phyloP scores from a whole-genome alignment of 2,888 invertebrate genomes.

The Spicauda simplicius region DNA sequence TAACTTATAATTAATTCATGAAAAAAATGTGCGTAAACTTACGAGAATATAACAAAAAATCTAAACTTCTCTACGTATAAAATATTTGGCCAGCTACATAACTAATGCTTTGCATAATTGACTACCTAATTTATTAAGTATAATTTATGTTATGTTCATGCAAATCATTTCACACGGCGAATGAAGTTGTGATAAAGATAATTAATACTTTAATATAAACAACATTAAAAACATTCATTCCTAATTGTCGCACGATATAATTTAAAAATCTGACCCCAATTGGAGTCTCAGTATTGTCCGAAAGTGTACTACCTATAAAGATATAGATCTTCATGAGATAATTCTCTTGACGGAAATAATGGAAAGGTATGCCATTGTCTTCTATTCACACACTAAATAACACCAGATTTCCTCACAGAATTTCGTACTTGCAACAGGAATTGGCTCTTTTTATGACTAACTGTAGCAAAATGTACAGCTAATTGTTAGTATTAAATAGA shows the following conservation, averaged over 20 bases:
- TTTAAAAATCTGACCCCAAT: slow-evolving; percentile 26
- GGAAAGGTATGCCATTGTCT: slow-evolving; percentile 33
- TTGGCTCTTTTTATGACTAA: background rate
- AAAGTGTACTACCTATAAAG: slow-evolving; percentile 46
- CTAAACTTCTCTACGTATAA: too few relatives aligned
- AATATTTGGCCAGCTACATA: too few relatives aligned
- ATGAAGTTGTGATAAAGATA: background rate
- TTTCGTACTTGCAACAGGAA: slow-evolving; percentile 25
- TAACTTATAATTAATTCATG: too few relatives aligned
- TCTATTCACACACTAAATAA: slow-evolving; percentile 32
- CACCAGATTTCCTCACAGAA: slow-evolving; percentile 22
- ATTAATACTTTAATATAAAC: slow-evolving; percentile 5
- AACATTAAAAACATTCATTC: slow-evolving; percentile 2
- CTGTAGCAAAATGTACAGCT: background rate
- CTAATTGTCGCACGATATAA: slow-evolving; percentile 27
- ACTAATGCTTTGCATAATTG: too few relatives aligned
- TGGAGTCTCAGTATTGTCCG: slow-evolving; percentile 45
- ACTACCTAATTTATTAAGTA: too few relatives aligned
- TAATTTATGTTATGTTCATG: too few relatives aligned
- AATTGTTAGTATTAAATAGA: background rate
- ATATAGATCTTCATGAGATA: slow-evolving; percentile 34
- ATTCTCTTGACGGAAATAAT: slow-evolving; percentile 37
- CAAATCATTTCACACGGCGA: background rate
- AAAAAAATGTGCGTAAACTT: too few relatives aligned
- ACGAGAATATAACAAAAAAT: too few relatives aligned